phyloP scores from a whole-genome alignment of 2,113 vertebrate species.

The Triplophysa rosa region DNA sequence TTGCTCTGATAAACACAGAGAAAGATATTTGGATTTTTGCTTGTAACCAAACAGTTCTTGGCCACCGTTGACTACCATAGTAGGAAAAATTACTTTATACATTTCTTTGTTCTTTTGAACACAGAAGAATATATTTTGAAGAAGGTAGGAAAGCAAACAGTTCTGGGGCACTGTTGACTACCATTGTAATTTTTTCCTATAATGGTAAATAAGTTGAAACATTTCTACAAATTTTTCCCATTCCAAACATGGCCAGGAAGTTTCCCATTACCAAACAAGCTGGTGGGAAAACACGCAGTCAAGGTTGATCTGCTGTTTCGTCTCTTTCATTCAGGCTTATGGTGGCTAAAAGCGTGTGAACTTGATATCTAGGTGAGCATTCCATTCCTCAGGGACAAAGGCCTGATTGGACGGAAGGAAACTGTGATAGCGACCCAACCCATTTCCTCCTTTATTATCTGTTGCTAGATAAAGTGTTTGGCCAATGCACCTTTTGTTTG shows the following conservation, averaged over 20 bases:
- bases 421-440: constrained; percentile 17
- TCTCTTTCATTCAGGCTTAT: constrained; percentile 6
- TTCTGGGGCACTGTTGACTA: background rate
- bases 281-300: constrained; percentile 21
- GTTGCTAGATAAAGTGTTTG: constrained; percentile 24
- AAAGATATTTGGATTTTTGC: no score
- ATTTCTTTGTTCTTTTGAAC: no score
- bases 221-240: background rate
- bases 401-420: constrained; percentile 31
- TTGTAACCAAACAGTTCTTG: no score
- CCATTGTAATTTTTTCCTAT: background rate
- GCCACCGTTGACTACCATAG: no score
- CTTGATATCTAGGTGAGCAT: constrained; percentile 37
- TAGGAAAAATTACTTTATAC: no score
- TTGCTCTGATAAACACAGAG: no score
- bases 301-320: constrained; percentile 32
- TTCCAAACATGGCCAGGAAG: constrained; percentile 3
- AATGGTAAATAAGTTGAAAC: background rate
- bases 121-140: no score
- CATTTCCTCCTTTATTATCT: constrained; percentile 22
- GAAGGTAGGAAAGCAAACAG: no score
- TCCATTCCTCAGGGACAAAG: constrained; percentile 46
- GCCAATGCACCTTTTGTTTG: background rate
- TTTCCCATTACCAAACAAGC: background rate
- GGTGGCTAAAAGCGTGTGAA: constrained; percentile 32